These are phyloP conservation scores for Cantharis nigra DNA, from an alignment of 2,888 invertebrate species.

Conservation along the genomic window DNA sequence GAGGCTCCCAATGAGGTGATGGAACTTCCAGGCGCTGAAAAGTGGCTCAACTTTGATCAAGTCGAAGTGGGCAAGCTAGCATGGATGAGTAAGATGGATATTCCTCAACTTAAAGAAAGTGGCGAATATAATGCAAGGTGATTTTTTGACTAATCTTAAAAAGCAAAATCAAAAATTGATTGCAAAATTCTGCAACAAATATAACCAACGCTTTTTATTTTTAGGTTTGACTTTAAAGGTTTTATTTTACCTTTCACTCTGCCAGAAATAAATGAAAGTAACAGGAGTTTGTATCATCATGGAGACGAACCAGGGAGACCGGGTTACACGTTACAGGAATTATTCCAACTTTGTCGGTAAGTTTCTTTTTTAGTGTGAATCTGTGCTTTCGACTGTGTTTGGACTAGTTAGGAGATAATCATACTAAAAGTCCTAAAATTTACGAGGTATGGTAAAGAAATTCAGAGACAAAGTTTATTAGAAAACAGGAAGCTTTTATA, in stretches of 20 bases:
- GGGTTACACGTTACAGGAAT: slow-evolving; percentile 88
- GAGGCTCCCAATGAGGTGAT: slow-evolving; percentile 61
- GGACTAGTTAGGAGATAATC: too few relatives aligned
- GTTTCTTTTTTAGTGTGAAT: not conserved
- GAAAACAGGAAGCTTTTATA: too few relatives aligned
- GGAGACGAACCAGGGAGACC: slow-evolving; percentile 90
- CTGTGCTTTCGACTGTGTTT: too few relatives aligned
- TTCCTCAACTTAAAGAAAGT: slow-evolving; percentile 60
- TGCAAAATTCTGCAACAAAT: too few relatives aligned
- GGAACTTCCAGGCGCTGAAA: slow-evolving; percentile 64
- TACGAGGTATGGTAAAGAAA: too few relatives aligned
- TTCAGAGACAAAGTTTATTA: too few relatives aligned
- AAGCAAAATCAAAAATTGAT: too few relatives aligned
- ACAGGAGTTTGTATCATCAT: slow-evolving; percentile 83
- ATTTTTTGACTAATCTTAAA: not conserved
- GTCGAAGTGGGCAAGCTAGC: slow-evolving; percentile 84
- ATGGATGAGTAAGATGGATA: slow-evolving; percentile 79
- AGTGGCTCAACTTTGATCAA: slow-evolving; percentile 86
- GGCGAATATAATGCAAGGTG: slow-evolving; percentile 74
- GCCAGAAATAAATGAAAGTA: slow-evolving; percentile 63
- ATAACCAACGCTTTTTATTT: not conserved
- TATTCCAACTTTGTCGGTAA: slow-evolving; percentile 75
- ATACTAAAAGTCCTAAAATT: too few relatives aligned
- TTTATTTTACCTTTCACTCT: slow-evolving; percentile 75
- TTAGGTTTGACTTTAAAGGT: slow-evolving; percentile 80